Percentiles rank a stretch among this genome's conserved stretches.
Evolutionary conservation across 2,113 vertebrate species (phyloP).

Genomic region (Gyps fulvus): DNA sequence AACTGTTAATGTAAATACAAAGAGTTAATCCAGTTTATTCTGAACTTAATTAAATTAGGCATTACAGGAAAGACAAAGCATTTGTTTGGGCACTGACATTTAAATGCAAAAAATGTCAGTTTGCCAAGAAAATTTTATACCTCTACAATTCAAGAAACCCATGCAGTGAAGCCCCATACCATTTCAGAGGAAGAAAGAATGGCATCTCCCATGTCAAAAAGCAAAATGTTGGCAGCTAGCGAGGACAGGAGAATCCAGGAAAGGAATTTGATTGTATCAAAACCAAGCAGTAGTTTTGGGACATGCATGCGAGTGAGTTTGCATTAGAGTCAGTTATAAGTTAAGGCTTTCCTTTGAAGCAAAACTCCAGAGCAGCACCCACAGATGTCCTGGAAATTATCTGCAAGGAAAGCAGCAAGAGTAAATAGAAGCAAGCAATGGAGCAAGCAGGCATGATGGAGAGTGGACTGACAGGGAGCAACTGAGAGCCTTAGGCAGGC

Average conservation of each 20-base stretch:
- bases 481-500: background rate
- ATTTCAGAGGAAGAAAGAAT: background rate
- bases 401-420: background rate
- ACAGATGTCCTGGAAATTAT: background rate
- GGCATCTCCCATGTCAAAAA: background rate
- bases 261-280: background rate
- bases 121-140: background rate
- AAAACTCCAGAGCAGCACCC: background rate
- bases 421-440: background rate
- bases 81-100: background rate
- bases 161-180: background rate
- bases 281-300: background rate
- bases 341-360: background rate
- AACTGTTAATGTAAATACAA: background rate
- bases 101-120: background rate
- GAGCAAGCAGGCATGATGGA: background rate
- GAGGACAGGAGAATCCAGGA: background rate
- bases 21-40: background rate
- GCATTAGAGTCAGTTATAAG: background rate
- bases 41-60: background rate
- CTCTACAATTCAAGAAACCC: background rate
- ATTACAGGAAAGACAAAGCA: background rate
- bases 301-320: background rate
- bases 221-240: background rate
- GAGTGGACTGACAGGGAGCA: background rate